Conservation (phyloP, 2,113 vertebrate species). For the Salvator merianae region DNA sequence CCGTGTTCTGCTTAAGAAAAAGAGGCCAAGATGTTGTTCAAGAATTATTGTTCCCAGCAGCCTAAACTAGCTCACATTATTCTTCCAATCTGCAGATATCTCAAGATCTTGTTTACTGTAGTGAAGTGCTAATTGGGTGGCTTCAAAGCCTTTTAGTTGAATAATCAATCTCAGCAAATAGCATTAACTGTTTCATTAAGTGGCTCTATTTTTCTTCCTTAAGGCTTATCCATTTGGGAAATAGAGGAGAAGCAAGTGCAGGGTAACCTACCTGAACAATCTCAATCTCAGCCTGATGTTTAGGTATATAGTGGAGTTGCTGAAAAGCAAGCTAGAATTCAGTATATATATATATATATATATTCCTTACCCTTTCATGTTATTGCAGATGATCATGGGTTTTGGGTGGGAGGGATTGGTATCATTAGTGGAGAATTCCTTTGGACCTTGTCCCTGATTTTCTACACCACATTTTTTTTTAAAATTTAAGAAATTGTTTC, state of each 20-base stretch:
- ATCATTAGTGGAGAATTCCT: not conserved
- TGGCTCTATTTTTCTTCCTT: not conserved
- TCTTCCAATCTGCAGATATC: not conserved
- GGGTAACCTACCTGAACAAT: not conserved
- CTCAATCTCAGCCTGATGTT: not conserved
- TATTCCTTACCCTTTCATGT: too few relatives aligned
- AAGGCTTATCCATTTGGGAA: not conserved
- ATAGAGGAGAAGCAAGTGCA: too few relatives aligned
- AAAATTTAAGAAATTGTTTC: too few relatives aligned
- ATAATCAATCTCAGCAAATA: conserved; percentile 26
- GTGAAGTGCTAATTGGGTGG: conserved; percentile 24
- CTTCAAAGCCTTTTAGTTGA: conserved; percentile 24
- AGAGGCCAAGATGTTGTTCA: not conserved
- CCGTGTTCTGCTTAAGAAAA: not conserved
- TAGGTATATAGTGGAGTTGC: not conserved
- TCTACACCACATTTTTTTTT: too few relatives aligned
- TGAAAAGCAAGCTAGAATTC: not conserved
- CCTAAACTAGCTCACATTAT: not conserved
- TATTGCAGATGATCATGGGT: too few relatives aligned
- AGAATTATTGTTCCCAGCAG: not conserved
- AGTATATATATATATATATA: too few relatives aligned
- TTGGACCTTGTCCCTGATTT: not conserved
- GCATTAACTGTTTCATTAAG: conserved; percentile 18
- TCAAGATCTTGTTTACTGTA: conserved; percentile 30
- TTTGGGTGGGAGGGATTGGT: not conserved